These are phyloP conservation scores for Psylliodes chrysocephalus DNA, from an alignment of 2,888 invertebrate genomes.

Conservation along the genomic window DNA sequence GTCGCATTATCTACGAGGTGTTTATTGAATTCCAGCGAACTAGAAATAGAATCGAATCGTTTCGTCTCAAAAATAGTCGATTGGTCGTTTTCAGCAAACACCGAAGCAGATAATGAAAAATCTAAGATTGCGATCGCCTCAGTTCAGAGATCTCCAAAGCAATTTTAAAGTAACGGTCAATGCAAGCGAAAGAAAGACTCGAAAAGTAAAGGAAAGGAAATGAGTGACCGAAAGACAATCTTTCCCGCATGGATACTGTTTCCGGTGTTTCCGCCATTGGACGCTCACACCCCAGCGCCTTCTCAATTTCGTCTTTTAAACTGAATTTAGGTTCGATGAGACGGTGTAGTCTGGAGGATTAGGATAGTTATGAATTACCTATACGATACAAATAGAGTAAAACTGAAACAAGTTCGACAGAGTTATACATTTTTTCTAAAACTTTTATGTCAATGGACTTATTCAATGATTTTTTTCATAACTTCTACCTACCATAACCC, in stretches of 20 bases:
- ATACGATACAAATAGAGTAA: too few species aligned
- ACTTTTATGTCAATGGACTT: too few species aligned
- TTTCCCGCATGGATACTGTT: conserved; percentile 57
- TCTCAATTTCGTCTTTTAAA: conserved; percentile 59
- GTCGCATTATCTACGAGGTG: conserved; percentile 9
- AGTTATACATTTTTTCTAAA: too few species aligned
- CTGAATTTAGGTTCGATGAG: conserved; percentile 57
- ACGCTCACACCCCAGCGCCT: conserved; percentile 56
- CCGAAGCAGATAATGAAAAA: conserved; percentile 41
- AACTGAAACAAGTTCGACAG: too few species aligned
- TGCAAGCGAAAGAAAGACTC: conserved; percentile 30
- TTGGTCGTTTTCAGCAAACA: conserved; percentile 29
- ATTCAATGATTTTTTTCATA: too few species aligned
- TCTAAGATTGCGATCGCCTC: conserved; percentile 30
- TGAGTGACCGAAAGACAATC: conserved; percentile 53
- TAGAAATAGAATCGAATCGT: conserved; percentile 14
- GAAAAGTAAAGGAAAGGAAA: conserved; percentile 17
- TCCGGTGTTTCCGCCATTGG: conserved; percentile 43
- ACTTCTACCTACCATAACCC: too few species aligned
- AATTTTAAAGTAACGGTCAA: conserved; percentile 45
- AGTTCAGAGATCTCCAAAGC: conserved; percentile 32
- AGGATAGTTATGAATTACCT: too few species aligned
- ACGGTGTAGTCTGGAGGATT: background rate
- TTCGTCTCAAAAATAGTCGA: conserved; percentile 11
- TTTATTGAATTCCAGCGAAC: conserved; percentile 23